These are phyloP conservation scores for Dendroctonus ponderosae DNA, from an alignment of 1,140 invertebrate genomes.

Conservation along the genomic window DNA sequence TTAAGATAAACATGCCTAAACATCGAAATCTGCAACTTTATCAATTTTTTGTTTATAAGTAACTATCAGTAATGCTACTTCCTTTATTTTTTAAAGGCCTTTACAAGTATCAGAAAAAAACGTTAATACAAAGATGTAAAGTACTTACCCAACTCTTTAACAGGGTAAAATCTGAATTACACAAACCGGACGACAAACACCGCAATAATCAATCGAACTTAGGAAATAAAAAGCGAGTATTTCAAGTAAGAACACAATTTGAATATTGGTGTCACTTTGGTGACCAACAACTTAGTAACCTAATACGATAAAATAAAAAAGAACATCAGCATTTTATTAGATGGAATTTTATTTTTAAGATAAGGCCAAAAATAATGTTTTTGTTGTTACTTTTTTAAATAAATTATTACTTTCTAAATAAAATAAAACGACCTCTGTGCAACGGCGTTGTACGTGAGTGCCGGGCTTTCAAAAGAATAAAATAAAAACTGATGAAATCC, in stretches of 20 bases:
- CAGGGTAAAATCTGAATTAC: too few species aligned
- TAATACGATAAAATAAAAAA: not conserved
- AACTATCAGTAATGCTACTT: not conserved
- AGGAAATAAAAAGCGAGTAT: too few species aligned
- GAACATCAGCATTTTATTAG: not conserved
- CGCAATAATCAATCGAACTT: too few species aligned
- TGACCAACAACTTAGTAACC: too few species aligned
- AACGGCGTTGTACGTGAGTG: too few species aligned
- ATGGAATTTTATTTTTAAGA: not conserved
- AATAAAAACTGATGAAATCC: too few species aligned
- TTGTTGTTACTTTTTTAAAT: not conserved
- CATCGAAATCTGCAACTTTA: constrained; percentile 3
- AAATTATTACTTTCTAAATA: not conserved
- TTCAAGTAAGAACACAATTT: too few species aligned
- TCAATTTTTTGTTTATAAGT: not conserved
- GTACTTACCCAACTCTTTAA: too few species aligned
- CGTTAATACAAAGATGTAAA: not conserved
- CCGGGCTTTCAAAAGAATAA: too few species aligned
- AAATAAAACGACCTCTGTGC: not conserved
- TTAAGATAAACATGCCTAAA: constrained; percentile 1
- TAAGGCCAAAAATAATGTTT: not conserved
- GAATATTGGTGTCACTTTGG: too few species aligned
- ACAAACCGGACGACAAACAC: too few species aligned
- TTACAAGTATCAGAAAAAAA: constrained; percentile 1
- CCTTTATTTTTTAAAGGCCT: not conserved